Percentiles rank a stretch among this genome's conserved stretches.
phyloP scores from a whole-genome alignment of 2,113 vertebrate genomes.

The Orthochromis malagaraziensis region DNA sequence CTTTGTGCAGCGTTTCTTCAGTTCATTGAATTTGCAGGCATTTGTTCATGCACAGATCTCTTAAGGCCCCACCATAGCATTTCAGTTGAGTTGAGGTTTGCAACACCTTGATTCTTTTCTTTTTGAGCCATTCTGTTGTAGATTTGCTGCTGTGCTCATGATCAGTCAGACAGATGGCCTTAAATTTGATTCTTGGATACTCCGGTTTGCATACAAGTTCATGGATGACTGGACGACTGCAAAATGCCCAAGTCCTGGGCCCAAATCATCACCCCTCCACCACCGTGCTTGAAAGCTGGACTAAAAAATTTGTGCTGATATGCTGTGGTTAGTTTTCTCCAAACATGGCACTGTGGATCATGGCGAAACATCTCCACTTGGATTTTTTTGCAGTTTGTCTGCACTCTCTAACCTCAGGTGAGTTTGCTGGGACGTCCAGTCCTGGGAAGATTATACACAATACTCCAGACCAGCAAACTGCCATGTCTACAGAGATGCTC shows the following conservation, averaged over 20 bases:
- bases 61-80: neutral
- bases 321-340: neutral
- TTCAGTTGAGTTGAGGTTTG: neutral
- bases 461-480: neutral
- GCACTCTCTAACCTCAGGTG: neutral
- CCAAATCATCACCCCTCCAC: rapidly evolving
- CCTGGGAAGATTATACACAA: neutral
- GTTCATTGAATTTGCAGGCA: neutral
- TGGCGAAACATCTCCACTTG: neutral
- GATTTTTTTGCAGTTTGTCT: neutral
- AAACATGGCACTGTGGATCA: neutral
- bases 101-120: neutral
- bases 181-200: neutral
- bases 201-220: neutral
- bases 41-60: neutral
- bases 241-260: neutral
- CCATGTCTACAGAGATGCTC: neutral
- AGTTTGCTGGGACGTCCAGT: neutral
- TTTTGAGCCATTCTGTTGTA: neutral
- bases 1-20: neutral
- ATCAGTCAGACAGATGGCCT: neutral
- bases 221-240: neutral
- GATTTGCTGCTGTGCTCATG: neutral
- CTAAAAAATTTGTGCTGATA: neutral
- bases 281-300: neutral